Evolutionary conservation across 2,113 vertebrate species (phyloP), one percentile per base, ranked within the genome.

Genomic region (Coptodon bakossiorum): DNA sequence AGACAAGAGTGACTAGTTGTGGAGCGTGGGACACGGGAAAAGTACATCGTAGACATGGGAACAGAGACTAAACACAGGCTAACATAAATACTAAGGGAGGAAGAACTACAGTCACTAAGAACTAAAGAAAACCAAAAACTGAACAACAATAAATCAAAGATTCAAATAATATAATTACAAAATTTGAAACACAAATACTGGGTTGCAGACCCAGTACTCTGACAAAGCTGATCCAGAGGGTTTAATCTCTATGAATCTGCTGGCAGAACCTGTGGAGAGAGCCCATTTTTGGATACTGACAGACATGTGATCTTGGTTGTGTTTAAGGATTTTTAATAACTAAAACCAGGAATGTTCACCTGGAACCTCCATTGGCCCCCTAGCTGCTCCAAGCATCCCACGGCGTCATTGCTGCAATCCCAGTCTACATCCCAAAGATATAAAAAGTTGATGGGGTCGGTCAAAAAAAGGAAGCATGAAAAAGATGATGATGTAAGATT

Each of bases 271-370:
- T 63, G 59, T 36, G 31, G 31, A 22, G 12, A 12, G n/a, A 22
- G 11, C 36, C 1, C 0, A 2, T 4, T 43, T 43, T 24, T 24
- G n/a, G 63, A 40, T 22, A 2, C n/a, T 71, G 11, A 43, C 66
- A 71, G 36, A 68, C 6, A 16, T 31, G 12, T 1, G 36, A 16
- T 24, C n/a, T 16, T 71, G 38, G 36, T 9, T 0, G 12, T 6
- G n/a, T 71, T 43, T 43, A 24, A 68, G 36, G 11, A 40, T 24
- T 71, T 71, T 13, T 8, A 68, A 22, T 36, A 40, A 40, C 63
- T 71, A 71, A 14, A 71, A 71, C 1, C 36, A 43, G n/a, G 43
- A 43, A 71, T 40, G 36, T 71, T 71, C 36, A 71, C 19, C 7
- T 71, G 5, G 66, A 40, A 36, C n/a, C n/a, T 71, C 12, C 12